Evolutionary conservation across 1,140 invertebrate species (phyloP), one percentile per base, ranked within the genome.

Genomic region (Tenebrio molitor): DNA sequence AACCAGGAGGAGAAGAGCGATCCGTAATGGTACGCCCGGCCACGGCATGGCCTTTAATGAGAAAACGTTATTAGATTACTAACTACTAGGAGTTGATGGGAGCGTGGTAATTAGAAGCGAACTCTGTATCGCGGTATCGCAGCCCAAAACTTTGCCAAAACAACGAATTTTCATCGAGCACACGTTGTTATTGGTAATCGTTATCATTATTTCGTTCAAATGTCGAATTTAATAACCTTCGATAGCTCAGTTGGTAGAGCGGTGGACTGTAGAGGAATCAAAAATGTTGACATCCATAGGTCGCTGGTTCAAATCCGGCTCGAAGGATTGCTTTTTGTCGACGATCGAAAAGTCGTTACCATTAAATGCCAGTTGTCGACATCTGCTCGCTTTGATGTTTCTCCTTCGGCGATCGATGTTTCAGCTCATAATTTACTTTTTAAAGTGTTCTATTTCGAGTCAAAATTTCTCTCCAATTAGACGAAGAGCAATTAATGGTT

Each of bases 231-330:
- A 29, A 29, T 12, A 53, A 84, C 89, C 90, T 91, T 91, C 90
- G 90, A 90, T 91, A 91, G 90, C 90, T 92, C 91, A 92, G 91
- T 92, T 93, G 91, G 91, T 92, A 92, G 91, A 92, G 91, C 91
- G 91, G 91, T 92, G 91, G 91, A 92, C 90, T 91, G 91, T 92
- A 92, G 91, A 85, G 50, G 50, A n/a, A n/a, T n/a, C 12, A n/a
- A 7, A n/a, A 39, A n/a, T 7, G 36, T 12, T 39, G 83, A 79
- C 36, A 77, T 77, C 76, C 76, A 77, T 77, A 77, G 76, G 76
- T 77, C 76, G 76, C 76, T 77, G 76, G 89, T 89, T 89, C 85
- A 86, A 88, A 88, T 87, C 87, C 88, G 88, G 88, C 86, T 88
- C 88, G 88, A 88, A 88, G 88, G 88, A 88, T 39, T 12, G 3